Evolutionary conservation across 2,888 invertebrate species (phyloP), one percentile per base, ranked within the genome.

Genomic region (Cantharis lateralis): DNA sequence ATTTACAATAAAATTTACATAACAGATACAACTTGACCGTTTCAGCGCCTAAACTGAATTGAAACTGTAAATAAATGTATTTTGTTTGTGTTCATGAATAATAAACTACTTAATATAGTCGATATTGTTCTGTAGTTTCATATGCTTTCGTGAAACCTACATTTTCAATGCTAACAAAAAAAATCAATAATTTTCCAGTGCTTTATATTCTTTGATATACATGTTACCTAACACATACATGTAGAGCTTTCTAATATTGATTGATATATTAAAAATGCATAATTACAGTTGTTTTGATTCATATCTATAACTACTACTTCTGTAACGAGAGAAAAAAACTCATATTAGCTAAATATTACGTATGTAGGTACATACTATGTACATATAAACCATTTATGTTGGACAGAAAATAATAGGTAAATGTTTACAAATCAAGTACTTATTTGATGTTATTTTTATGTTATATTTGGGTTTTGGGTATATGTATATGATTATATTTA

Each of bases 151-250:
- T 66, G 64, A 66, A 66, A 66, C 64, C 11, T 20, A 24, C 64
- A 66, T 66, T 66, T 66, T 66, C 16, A 18, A n/a, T 20, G 13
- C 24, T 20, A n/a, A 20, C 13, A n/a, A 16, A 66, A 66, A 66
- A 20, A 66, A 66, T 66, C 64, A 66, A 66, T 66, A 66, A 66
- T 66, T 66, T 66, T 66, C 64, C 24, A 20, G n/a, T 18, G 64
- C 64, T 66, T 20, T 13, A 32, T 1, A 48, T 48, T n/a, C 11
- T 48, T n/a, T 32, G 32, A 32, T 32, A 32, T n/a, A n/a, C n/a
- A n/a, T n/a, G n/a, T n/a, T n/a, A 32, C 48, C n/a, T n/a, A 48
- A 48, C 48, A 32, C 32, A 48, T 48, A n/a, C n/a, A 7, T 48
- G 48, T 48, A 48, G n/a, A 2, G 48, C n/a, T 48, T 48, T n/a